Evolutionary conservation across 2,797 vertebrate species (phyloP).

Genomic region (Neostethus bicornis): DNA sequence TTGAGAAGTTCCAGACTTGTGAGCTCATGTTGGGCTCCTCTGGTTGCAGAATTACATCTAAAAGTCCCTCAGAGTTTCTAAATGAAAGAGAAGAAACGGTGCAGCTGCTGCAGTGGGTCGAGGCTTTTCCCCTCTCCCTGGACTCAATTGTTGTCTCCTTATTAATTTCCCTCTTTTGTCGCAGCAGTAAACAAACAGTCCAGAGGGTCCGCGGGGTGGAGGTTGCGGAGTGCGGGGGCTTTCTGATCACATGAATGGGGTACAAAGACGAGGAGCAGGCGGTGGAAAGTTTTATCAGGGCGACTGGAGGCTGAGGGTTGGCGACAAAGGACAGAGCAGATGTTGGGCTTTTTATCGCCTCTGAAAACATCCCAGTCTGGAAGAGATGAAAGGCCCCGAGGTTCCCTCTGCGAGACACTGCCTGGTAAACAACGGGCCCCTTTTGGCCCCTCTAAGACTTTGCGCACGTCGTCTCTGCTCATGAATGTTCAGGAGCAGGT

Average conservation of each 20-base stretch:
- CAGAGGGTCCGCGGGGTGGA: not conserved
- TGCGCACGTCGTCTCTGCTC: slow-evolving; percentile 4
- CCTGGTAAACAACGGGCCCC: slow-evolving; percentile 42
- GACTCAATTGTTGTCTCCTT: slow-evolving; percentile 46
- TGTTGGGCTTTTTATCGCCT: slow-evolving; percentile 65
- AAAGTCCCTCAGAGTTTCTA: slow-evolving; percentile 31
- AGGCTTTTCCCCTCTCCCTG: slow-evolving; percentile 16
- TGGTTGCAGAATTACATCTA: not conserved
- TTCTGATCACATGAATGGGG: slow-evolving; percentile 48
- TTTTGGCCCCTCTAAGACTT: slow-evolving; percentile 55
- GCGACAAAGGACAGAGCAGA: slow-evolving; percentile 70
- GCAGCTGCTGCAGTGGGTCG: slow-evolving; percentile 35
- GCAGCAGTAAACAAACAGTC: slow-evolving; percentile 61
- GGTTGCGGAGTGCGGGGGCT: not conserved
- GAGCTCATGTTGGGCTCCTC: not conserved
- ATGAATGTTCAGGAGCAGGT: slow-evolving; percentile 27
- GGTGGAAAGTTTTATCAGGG: slow-evolving; percentile 46
- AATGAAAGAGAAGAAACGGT: slow-evolving; percentile 21
- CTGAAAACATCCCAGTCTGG: slow-evolving; percentile 64
- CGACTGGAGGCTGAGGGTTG: slow-evolving; percentile 16
- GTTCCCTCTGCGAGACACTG: slow-evolving; percentile 34
- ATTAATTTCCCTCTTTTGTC: slow-evolving; percentile 63
- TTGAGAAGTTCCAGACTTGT: not conserved
- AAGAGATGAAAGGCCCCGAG: slow-evolving; percentile 64
- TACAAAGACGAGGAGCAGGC: slow-evolving; percentile 51